Base-by-base conservation (phyloP, 1,140 invertebrate genomes). In the Drosophila simulans region DNA sequence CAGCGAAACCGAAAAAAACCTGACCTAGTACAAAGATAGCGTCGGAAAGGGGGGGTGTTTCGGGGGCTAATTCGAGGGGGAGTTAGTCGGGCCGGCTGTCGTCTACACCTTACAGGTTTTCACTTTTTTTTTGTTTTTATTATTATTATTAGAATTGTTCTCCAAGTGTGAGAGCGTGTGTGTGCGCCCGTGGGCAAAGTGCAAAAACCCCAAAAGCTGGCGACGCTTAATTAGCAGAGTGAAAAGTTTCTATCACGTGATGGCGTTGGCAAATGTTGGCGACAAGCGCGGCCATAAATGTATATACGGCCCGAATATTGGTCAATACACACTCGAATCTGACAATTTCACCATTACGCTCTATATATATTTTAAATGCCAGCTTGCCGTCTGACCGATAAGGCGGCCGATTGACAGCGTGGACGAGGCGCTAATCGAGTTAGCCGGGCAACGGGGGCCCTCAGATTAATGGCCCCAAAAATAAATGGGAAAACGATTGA, bases 221-320 rank as follows among this genome's bases (percentile, higher is more conserved):
- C 66, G 68, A 46, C 69, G 37, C 56, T 83, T 86, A 86, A 88
- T 88, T 88, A 88, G 84, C 84, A 69, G 49, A 73, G 76, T 59
- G 66, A 83, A 88, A 88, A 55, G 76, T 43, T 75, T 77, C 78
- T 89, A 88, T 88, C 83, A 88, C 83, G 83, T 88, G 83, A 89
- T 88, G 84, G 60, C 40, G 55, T 43, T 88, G 84, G 64, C 40
- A 55, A 54, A 53, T 62, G 54, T 48, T 71, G 57, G 34, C 48
- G 58, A 78, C 76, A 65, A 71, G 54, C 66, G 45, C n/a, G 54
- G 68, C 58, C 75, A 78, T 78, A 78, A 78, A 78, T 75, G 54
- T 74, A 51, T 71, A 53, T 56, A 60, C 51, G 20, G 35, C 20
- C 56, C 54, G 54, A 65, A 62, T 72, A 88, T 88, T 88, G 83